phyloP scores from a whole-genome alignment of 2,888 invertebrate species.

The Tigriopus californicus region DNA sequence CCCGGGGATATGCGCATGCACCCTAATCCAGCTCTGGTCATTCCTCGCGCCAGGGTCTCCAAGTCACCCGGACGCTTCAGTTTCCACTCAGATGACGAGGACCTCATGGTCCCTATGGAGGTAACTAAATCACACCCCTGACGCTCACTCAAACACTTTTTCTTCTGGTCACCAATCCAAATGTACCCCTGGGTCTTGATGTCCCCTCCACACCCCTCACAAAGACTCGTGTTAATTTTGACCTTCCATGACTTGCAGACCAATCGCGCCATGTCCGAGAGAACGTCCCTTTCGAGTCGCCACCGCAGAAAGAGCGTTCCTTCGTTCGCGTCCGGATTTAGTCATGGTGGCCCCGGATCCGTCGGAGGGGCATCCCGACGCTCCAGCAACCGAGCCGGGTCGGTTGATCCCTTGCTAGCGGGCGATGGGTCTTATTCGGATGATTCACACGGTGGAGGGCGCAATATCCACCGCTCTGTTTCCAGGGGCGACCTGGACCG shows the following conservation, averaged over 20 bases:
- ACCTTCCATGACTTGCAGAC: neutral
- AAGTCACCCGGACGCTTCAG: neutral
- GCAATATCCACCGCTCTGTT: slow-evolving; percentile 7
- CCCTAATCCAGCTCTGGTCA: slow-evolving; percentile 5
- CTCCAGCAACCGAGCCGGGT: slow-evolving; percentile 5
- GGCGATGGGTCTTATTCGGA: slow-evolving; percentile 14
- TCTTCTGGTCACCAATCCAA: no score
- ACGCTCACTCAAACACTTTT: no score
- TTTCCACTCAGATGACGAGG: neutral
- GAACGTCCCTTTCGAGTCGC: slow-evolving; percentile 1
- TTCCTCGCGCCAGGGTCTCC: slow-evolving; percentile 14
- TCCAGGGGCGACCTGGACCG: slow-evolving; percentile 9
- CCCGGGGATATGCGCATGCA: neutral
- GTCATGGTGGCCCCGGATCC: neutral
- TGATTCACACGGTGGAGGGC: neutral
- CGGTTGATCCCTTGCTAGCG: slow-evolving; percentile 11
- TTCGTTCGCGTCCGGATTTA: neutral
- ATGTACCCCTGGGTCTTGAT: no score
- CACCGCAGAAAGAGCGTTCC: slow-evolving; percentile 8
- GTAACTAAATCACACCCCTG: neutral
- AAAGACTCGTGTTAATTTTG: no score
- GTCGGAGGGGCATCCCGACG: neutral
- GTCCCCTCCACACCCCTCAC: no score
- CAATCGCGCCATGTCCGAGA: slow-evolving; percentile 15
- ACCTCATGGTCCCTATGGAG: neutral